phyloP scores from a whole-genome alignment of 2,113 vertebrate species.

The Halcyon malimbica region DNA sequence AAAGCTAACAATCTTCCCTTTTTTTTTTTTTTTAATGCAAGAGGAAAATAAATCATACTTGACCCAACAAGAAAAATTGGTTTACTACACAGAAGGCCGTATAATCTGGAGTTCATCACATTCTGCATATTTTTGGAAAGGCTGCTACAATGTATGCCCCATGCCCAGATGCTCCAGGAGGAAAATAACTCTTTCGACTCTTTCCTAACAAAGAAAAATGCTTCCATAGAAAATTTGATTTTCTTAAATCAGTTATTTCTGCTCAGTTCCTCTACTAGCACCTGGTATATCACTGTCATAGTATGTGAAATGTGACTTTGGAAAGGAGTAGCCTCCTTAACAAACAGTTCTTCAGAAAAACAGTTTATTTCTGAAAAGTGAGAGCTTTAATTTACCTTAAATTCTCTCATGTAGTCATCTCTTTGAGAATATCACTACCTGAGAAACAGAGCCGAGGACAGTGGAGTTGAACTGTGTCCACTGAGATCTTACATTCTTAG shows the following conservation, averaged over 20 bases:
- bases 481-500: background rate
- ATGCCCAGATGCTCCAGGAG: background rate
- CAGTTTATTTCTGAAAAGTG: background rate
- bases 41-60: background rate
- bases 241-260: background rate
- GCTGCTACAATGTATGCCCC: background rate
- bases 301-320: background rate
- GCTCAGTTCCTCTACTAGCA: background rate
- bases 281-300: background rate
- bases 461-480: background rate
- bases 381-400: background rate
- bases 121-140: background rate
- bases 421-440: background rate
- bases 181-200: background rate
- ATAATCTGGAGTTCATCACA: background rate
- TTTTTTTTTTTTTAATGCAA: background rate
- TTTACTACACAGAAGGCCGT: background rate
- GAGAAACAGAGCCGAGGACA: background rate
- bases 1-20: slow-evolving; percentile 30
- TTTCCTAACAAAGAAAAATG: background rate
- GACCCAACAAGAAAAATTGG: background rate
- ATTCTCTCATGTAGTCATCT: background rate
- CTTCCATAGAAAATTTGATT: background rate
- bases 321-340: background rate
- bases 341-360: background rate